phyloP scores from a whole-genome alignment of 1,140 invertebrate genomes.

The Calephelis virginiensis region DNA sequence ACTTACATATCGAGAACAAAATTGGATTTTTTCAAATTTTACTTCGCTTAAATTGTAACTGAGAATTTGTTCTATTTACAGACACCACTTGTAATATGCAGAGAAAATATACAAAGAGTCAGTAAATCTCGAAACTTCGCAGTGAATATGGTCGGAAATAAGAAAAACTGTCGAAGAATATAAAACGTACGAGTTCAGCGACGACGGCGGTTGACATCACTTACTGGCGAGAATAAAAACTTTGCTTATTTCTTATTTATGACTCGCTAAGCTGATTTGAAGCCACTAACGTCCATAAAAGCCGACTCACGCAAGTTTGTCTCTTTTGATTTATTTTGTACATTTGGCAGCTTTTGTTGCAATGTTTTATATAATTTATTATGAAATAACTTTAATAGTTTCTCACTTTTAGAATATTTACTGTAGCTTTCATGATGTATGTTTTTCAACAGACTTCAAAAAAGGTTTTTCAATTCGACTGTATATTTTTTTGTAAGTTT shows the following conservation, averaged over 20 bases:
- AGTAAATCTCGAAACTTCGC: constrained; percentile 4
- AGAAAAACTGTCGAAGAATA: constrained; percentile 18
- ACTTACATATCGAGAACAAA: too few relatives aligned
- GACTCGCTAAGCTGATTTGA: constrained; percentile 14
- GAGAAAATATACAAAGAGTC: background rate
- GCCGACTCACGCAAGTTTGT: constrained; percentile 15
- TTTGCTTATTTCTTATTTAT: constrained; percentile 16
- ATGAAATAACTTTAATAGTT: background rate
- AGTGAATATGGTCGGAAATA: constrained; percentile 2
- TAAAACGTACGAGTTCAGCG: constrained; percentile 12
- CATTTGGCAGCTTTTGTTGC: background rate
- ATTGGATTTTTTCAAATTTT: too few relatives aligned
- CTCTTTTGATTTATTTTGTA: constrained; percentile 7
- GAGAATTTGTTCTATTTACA: too few relatives aligned
- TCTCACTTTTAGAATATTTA: too few relatives aligned
- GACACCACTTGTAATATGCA: too few relatives aligned
- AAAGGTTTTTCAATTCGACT: too few relatives aligned
- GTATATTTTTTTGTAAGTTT: too few relatives aligned
- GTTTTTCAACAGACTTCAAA: too few relatives aligned
- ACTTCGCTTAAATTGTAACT: too few relatives aligned
- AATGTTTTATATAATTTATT: background rate
- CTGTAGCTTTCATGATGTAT: too few relatives aligned
- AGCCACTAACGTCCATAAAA: constrained; percentile 13
- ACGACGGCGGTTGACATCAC: constrained; percentile 11
- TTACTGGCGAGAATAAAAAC: constrained; percentile 9